phyloP scores from a whole-genome alignment of 2,797 vertebrate species.

The Heteromormyrus szaboi region DNA sequence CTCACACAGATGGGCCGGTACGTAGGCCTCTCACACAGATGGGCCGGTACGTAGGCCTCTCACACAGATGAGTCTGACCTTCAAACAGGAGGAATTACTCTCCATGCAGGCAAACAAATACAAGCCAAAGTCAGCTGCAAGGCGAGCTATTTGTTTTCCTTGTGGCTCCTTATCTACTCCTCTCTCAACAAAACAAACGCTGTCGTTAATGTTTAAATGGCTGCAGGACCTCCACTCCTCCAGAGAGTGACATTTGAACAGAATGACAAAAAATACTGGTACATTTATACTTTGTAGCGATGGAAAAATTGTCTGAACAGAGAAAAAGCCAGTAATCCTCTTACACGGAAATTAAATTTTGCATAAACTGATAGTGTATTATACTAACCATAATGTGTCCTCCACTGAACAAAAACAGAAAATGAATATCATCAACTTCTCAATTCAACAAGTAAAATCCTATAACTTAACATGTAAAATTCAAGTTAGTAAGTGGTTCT shows the following conservation, averaged over 20 bases:
- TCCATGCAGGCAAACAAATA: background rate
- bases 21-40: background rate
- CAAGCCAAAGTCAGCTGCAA: background rate
- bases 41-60: background rate
- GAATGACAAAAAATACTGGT: background rate
- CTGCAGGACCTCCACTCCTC: background rate
- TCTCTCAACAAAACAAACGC: background rate
- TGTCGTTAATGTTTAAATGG: slow-evolving; percentile 15
- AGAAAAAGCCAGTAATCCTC: background rate
- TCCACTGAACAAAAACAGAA: background rate
- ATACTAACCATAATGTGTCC: background rate
- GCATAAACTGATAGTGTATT: background rate
- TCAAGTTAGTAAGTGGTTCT: background rate
- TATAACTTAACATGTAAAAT: background rate
- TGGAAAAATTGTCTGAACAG: background rate
- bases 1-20: background rate
- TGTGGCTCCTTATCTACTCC: background rate
- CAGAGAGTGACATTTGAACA: background rate
- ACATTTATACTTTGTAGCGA: background rate
- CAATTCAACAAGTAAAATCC: background rate
- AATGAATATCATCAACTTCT: background rate
- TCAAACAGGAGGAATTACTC: background rate
- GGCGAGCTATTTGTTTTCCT: background rate
- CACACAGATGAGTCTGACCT: background rate
- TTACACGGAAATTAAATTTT: background rate